Base-by-base conservation (phyloP, 2,113 vertebrate genomes). In the Etheostoma cragini region DNA sequence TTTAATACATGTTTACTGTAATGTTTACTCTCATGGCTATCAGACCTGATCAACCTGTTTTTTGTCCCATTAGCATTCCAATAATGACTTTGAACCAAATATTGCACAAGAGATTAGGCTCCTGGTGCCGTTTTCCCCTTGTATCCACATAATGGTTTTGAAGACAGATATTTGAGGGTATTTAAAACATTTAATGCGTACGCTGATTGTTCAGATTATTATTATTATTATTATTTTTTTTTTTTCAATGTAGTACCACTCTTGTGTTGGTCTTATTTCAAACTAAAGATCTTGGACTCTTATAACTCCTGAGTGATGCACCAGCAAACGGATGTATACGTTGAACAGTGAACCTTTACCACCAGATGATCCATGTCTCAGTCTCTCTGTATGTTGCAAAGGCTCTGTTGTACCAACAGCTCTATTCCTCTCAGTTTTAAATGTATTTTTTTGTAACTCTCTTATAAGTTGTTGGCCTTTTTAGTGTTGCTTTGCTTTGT, bases 401-500 rank as follows among this genome's bases (percentile, higher is more conserved):
- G 82, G 87, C 93, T 95, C 80, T 95, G 90, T 95, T 95, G 88
- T 94, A 93, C 89, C 88, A 92, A 92, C 91, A 79, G 88, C 87
- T 92, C 74, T 83, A 92, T 91, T 92, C 78, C 89, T 89, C 92
- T 93, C 71, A 52, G 72, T 94, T 93, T 90, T 89, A 82, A 89
- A 87, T 80, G 85, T 91, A 75, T 88, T 91, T 87, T 93, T 91
- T 94, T 94, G 91, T 93, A 90, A 91, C 87, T 88, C 87, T 91
- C 92, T 91, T 92, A 93, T 93, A 89, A 86, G 90, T 93, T 82
- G 91, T 93, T 94, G 93, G 92, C 93, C 92, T 95, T 95, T 91
- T 92, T 95, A 95, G 92, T 94, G 94, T 94, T 87, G 94, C 95
- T 96, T 95, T 95, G 95, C 95, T 93, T 96, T 30, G 30, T 30